Base-by-base conservation (phyloP, 2,797 vertebrate species). In the Hydrolagus colliei region DNA sequence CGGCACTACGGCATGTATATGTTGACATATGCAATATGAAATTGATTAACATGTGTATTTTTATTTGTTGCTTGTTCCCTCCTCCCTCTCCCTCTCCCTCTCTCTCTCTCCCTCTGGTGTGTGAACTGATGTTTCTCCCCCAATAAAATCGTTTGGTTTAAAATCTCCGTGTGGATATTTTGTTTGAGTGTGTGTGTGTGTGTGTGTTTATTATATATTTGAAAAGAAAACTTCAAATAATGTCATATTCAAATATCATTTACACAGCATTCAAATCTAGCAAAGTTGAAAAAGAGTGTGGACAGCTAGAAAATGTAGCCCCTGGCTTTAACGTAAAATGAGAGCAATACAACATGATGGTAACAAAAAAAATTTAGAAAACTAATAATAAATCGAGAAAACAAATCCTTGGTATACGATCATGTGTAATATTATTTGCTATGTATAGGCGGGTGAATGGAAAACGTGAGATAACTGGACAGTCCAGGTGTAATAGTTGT, bases 21-120 rank as follows among this genome's bases (percentile, higher is more conserved):
- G 59, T 75, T 89, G 86, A 89, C 89, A 89, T 92, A 92, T 92
- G 91, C 91, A 92, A 92, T 87, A 86, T 89, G 88, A 87, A 86
- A 89, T 88, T 88, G 91, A 90, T 89, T 87, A 75, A 87, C 86
- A 89, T 87, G 89, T 88, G 87, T 87, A 87, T 90, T 89, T 92
- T 87, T 88, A 86, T 71, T 68, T 35, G 67, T 68, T 65, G 32
- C 71, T 84, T n/a, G 3, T 27, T 32, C 65, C 71, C 18, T 41
- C 27, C 32, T 27, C 27, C 27, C 1, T 1, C 27, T 27, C 27
- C 27, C 41, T 1, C 41, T 52, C 41, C 1, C 41, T 1, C 41
- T 52, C 41, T 52, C 41, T 52, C 41, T 52, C 41, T 52, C 16
- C 10, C 27, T 68, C 79, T n/a, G 27, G 20, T 67, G 62, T 35